Conservation (phyloP, 2,113 vertebrate genomes). For the Myanophis thanlyinensis region DNA sequence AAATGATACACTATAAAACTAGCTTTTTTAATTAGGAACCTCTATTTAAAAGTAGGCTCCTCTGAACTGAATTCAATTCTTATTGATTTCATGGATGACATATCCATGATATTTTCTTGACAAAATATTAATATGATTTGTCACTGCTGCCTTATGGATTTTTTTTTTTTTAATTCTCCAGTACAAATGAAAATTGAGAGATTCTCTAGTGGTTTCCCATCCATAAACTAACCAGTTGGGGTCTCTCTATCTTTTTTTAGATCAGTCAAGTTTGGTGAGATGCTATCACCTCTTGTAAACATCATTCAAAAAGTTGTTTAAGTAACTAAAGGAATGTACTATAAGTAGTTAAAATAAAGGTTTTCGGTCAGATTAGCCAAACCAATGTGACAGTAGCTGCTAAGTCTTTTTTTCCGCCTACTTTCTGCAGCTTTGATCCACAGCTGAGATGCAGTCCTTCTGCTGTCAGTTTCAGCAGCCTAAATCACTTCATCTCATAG, state of each 20-base stretch:
- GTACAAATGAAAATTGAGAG: background rate
- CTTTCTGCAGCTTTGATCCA: background rate
- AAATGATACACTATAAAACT: background rate
- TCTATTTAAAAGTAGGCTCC: background rate
- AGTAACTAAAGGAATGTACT: background rate
- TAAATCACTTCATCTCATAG: background rate
- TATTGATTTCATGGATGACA: background rate
- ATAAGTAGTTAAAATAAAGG: background rate
- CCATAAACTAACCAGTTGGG: background rate
- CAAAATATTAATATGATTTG: background rate
- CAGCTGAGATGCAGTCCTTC: background rate
- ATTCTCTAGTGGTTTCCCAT: background rate
- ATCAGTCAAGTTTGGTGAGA: background rate
- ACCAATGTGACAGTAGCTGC: background rate
- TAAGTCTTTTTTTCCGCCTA: background rate
- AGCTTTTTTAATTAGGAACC: background rate
- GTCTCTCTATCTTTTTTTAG: background rate
- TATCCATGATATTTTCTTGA: background rate
- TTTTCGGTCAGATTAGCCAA: background rate
- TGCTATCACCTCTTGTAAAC: background rate
- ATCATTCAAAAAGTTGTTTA: background rate
- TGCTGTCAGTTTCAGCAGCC: background rate
- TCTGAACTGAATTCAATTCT: background rate
- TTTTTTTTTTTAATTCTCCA: background rate
- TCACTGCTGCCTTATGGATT: background rate